These are phyloP conservation scores for Mohoua ochrocephala DNA, from an alignment of 2,113 vertebrate species.

Conservation along the genomic window DNA sequence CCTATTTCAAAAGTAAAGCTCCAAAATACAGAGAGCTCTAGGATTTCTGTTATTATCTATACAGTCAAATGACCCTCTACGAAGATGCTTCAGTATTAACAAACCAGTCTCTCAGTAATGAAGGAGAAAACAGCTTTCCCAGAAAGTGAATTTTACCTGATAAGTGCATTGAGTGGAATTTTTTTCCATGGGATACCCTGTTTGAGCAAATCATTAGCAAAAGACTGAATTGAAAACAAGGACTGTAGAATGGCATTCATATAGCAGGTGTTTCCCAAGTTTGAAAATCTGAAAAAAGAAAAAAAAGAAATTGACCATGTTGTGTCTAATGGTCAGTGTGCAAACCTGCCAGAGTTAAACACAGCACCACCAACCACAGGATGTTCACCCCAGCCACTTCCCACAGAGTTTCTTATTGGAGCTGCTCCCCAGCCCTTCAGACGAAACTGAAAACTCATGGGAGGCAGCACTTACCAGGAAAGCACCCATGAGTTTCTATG, in stretches of 20 bases:
- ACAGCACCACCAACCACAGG: accelerated
- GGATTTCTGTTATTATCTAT: neutral
- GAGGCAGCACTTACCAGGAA: neutral
- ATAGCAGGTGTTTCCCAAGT: slow-evolving; percentile 97
- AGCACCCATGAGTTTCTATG: neutral
- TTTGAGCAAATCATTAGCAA: slow-evolving; percentile 92
- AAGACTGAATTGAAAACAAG: slow-evolving; percentile 95
- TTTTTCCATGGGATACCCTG: slow-evolving; percentile 96
- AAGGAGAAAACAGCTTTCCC: neutral
- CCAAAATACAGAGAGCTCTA: neutral
- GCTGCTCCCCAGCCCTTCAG: neutral
- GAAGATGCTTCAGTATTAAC: neutral
- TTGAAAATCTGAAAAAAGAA: slow-evolving; percentile 85
- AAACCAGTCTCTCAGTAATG: neutral
- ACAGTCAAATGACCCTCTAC: neutral
- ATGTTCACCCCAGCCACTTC: neutral
- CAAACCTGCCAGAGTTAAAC: neutral
- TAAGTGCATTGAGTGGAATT: slow-evolving; percentile 89
- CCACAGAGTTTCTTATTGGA: neutral
- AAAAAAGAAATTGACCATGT: neutral
- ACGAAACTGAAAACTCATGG: neutral
- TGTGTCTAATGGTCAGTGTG: neutral
- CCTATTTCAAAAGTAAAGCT: neutral
- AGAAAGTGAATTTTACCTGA: slow-evolving; percentile 79
- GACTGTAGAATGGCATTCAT: slow-evolving; percentile 99